Base-by-base conservation (phyloP, 64 coral and sea anemone genomes). In the Pocillopora verrucosa region DNA sequence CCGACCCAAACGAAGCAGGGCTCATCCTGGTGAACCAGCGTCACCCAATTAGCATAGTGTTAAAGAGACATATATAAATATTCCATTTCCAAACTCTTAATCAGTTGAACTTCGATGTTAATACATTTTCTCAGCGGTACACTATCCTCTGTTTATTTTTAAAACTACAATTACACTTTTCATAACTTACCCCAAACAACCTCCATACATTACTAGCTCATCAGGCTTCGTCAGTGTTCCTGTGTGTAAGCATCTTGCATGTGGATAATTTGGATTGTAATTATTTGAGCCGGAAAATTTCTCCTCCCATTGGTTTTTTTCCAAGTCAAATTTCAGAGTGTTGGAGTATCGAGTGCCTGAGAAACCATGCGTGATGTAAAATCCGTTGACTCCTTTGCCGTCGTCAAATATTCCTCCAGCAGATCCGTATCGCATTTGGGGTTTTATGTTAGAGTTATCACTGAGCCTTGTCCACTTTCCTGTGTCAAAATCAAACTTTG, bases 221-320 rank as follows among this genome's bases (percentile, higher is more conserved):
- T 95, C 89, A 36, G 79, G 80, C 13, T 65, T 89, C 12, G 79
- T 84, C 97, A 99, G 88, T n/a, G 94, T 92, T 69, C 88, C 73
- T 12, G 83, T 62, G 87, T 95, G 97, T 5, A 99, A 88, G 75
- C 97, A 99, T n/a, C 97, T 80, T 0, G 97, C 72, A 25, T 99
- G 97, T 38, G 97, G 97, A 26, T 86, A 95, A 10, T 89, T 93
- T 36, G 97, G 97, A 16, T 99, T 95, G 57, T 99, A 99, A 56
- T 91, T 95, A 56, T 95, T 93, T 56, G 97, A 93, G 38, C 97
- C 97, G 9, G 51, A 24, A 80, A 99, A 99, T 68, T 92, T 93
- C 30, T 90, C 90, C 13, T 79, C 62, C 97, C 97, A 99, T 60
- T 85, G 82, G 4, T 87, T 34, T 45, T 75, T 72, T 2, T 88